phyloP scores from a whole-genome alignment of 2,888 invertebrate species.

The Rhingia rostrata region DNA sequence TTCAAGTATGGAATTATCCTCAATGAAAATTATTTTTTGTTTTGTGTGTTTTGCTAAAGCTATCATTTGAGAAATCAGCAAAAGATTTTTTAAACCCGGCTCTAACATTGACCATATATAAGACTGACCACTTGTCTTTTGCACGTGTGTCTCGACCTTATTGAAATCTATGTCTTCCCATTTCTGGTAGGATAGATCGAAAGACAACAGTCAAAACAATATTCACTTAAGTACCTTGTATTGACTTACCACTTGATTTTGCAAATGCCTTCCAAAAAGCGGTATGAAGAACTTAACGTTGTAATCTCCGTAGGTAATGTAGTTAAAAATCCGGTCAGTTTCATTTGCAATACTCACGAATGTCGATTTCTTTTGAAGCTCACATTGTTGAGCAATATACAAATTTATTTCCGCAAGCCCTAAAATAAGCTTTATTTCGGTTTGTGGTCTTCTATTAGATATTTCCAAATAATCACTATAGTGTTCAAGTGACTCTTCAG shows the following conservation, averaged over 20 bases:
- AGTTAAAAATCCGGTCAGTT: conserved; percentile 41
- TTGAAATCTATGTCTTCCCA: conserved; percentile 44
- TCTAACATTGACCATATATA: conserved; percentile 37
- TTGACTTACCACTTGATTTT: conserved; percentile 10
- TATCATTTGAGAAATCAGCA: conserved; percentile 44
- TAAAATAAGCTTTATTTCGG: neutral
- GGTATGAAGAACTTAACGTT: conserved; percentile 46
- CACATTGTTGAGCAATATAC: conserved; percentile 18
- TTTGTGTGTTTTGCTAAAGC: conserved; percentile 41
- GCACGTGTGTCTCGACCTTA: conserved; percentile 17
- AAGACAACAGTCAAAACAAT: neutral
- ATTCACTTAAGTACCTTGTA: neutral
- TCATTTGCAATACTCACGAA: conserved; percentile 52
- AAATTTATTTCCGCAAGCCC: conserved; percentile 21
- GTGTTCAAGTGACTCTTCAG: conserved; percentile 14
- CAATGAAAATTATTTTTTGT: conserved; percentile 33
- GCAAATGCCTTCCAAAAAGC: conserved; percentile 3
- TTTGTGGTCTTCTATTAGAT: neutral
- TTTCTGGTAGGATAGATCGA: conserved; percentile 4
- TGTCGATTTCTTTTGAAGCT: conserved; percentile 9
- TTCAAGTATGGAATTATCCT: conserved; percentile 27
- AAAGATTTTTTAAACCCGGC: conserved; percentile 39
- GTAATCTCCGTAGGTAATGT: conserved; percentile 50
- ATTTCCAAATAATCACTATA: conserved; percentile 21
- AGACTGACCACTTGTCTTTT: neutral